Conservation (phyloP, 1,140 invertebrate species). For the Dendroctonus ponderosae region DNA sequence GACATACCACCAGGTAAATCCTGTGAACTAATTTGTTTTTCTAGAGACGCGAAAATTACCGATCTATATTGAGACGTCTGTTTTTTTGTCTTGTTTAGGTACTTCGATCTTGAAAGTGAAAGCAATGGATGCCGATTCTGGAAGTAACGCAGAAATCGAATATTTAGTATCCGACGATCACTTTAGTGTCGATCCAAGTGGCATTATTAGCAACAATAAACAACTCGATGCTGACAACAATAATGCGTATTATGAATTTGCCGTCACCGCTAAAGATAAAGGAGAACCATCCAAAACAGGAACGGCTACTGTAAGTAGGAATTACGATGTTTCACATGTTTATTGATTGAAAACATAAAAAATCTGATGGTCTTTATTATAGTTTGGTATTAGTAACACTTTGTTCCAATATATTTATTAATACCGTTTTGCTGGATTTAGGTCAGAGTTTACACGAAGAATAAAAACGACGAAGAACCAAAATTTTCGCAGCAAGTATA, state of each 20-base stretch:
- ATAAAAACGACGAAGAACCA: slow-evolving; percentile 94
- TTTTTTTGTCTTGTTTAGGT: slow-evolving; percentile 51
- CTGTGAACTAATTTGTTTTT: slow-evolving; percentile 4
- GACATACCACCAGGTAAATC: slow-evolving; percentile 73
- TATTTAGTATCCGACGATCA: slow-evolving; percentile 88
- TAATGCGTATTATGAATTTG: slow-evolving; percentile 94
- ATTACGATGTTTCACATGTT: not conserved
- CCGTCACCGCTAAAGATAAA: slow-evolving; percentile 89
- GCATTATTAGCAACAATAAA: slow-evolving; percentile 89
- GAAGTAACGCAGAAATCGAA: slow-evolving; percentile 89
- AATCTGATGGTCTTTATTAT: not conserved
- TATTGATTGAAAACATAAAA: not conserved
- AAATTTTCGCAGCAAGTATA: slow-evolving; percentile 96
- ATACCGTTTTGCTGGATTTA: not conserved
- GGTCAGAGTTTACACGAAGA: slow-evolving; percentile 89
- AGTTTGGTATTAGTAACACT: not conserved
- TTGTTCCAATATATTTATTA: not conserved
- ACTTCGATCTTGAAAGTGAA: slow-evolving; percentile 89
- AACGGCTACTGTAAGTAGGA: slow-evolving; percentile 68
- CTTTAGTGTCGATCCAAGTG: slow-evolving; percentile 87
- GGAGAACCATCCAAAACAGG: slow-evolving; percentile 89
- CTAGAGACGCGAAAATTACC: not conserved
- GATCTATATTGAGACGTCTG: not conserved
- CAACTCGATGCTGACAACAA: slow-evolving; percentile 93
- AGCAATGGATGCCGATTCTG: slow-evolving; percentile 89